Evolutionary conservation across 2,113 vertebrate species (phyloP).

Genomic region (Platysternon megacephalum): DNA sequence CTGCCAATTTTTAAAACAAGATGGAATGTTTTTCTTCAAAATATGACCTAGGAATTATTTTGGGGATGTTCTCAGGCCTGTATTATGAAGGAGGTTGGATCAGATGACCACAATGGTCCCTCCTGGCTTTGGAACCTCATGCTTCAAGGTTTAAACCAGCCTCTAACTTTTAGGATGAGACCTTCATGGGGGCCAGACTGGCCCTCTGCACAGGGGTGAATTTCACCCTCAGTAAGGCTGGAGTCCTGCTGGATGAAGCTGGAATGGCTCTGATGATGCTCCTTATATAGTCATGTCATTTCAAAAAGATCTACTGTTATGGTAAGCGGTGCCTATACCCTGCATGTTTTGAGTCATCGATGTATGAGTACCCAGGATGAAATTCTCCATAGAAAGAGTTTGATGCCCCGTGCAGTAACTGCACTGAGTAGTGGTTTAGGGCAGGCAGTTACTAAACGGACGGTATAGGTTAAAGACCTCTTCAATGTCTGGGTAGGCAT

Average conservation of each 20-base stretch:
- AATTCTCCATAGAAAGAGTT: neutral
- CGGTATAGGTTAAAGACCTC: too few species aligned
- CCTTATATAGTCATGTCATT: neutral
- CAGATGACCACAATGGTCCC: neutral
- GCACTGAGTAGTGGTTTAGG: too few species aligned
- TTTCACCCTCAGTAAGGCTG: neutral
- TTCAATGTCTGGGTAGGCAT: too few species aligned
- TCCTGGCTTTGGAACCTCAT: neutral
- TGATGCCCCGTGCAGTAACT: neutral
- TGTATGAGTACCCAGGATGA: neutral
- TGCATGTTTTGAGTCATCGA: neutral
- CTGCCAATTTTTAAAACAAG: neutral
- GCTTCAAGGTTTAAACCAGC: neutral
- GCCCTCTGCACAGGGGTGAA: neutral
- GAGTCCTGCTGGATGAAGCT: neutral
- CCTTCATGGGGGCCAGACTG: neutral
- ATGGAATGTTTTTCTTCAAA: neutral
- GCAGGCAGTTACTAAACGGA: too few species aligned
- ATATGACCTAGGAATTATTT: neutral
- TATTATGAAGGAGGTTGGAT: neutral
- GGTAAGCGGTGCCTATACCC: neutral
- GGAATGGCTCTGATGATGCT: neutral
- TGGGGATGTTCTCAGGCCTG: neutral
- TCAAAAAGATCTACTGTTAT: neutral
- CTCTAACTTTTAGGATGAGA: neutral